Conservation (phyloP, 1,140 invertebrate genomes). For the Micrasema longulum region DNA sequence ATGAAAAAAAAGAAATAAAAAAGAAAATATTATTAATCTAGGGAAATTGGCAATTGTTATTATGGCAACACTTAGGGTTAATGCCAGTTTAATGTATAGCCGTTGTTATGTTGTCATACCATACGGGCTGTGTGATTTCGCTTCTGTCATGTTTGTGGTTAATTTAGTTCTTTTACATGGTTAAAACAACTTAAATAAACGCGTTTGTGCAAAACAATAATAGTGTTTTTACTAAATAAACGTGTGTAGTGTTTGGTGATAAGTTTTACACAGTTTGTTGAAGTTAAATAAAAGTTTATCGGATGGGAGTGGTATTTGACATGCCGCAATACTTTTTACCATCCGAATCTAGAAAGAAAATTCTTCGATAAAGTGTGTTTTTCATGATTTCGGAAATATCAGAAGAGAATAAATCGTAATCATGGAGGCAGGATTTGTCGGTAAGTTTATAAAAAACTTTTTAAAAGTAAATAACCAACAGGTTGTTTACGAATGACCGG, state of each 20-base stretch:
- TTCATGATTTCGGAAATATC: conserved; percentile 16
- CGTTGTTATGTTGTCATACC: conserved; percentile 46
- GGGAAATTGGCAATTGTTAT: conserved; percentile 11
- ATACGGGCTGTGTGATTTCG: conserved; percentile 20
- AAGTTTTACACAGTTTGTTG: conserved; percentile 39
- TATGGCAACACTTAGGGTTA: conserved; percentile 27
- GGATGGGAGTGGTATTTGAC: conserved; percentile 43
- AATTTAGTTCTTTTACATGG: conserved; percentile 19
- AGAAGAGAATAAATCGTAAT: conserved; percentile 6
- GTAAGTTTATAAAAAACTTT: conserved; percentile 25
- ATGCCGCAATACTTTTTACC: conserved; percentile 41
- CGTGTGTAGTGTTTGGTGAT: conserved; percentile 26
- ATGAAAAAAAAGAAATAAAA: too few relatives aligned
- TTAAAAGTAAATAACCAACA: conserved; percentile 35
- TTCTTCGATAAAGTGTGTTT: neutral
- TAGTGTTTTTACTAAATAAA: conserved; percentile 9
- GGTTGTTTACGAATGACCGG: conserved; percentile 37
- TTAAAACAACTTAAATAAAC: conserved; percentile 13
- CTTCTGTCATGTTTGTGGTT: conserved; percentile 41
- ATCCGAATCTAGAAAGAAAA: conserved; percentile 36
- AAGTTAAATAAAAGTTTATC: conserved; percentile 39
- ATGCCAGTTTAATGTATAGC: conserved; percentile 35
- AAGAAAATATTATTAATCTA: neutral
- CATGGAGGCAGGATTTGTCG: conserved; percentile 40
- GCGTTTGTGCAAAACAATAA: conserved; percentile 1